Base-by-base conservation (phyloP, 2,888 invertebrate species). In the Drosophila seclusa region DNA sequence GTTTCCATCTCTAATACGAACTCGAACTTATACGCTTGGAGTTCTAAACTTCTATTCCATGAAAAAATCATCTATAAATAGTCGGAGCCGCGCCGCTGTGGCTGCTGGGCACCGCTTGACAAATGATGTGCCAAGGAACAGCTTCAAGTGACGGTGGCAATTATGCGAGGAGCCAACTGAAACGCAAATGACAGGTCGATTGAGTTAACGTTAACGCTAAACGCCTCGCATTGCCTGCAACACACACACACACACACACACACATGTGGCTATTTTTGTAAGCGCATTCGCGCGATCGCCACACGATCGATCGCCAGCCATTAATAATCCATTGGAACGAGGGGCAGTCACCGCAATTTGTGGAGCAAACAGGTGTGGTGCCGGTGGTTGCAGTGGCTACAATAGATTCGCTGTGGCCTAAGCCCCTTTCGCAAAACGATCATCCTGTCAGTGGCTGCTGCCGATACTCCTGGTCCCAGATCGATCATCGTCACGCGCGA, bases 51-150 rank as follows among this genome's bases (percentile, higher is more conserved):
- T 63, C 60, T 55, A 63, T 60, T 45, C 54, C 36, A 31, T 50
- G 36, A 70, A 60, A 50, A 13, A 24, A 34, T 27, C 36, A 61
- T 32, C 80, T 84, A 78, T 73, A 80, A 87, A 85, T 83, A 84
- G 71, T n/a, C 38, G 55, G 48, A 62, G 52, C 55, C 66, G 57
- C 66, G 62, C 60, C 66, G 54, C 65, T 54, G 48, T 66, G 70
- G 73, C 77, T 74, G 77, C 76, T 76, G 68, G 63, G 62, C 58
- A 62, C 34, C 60, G 55, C 18, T 69, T 92, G 91, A 92, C 85
- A 92, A 92, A 92, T 92, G 91, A 92, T 91, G 92, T 92, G 91
- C 82, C 91, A 87, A 89, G 82, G 83, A 91, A 89, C 80, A 80
- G 82, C 88, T 91, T 89, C 80, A 89, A 91, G 90, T 91, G 91